These are phyloP conservation scores for Erpobdella octoculata DNA, from an alignment of 2,888 invertebrate species.

Conservation along the genomic window DNA sequence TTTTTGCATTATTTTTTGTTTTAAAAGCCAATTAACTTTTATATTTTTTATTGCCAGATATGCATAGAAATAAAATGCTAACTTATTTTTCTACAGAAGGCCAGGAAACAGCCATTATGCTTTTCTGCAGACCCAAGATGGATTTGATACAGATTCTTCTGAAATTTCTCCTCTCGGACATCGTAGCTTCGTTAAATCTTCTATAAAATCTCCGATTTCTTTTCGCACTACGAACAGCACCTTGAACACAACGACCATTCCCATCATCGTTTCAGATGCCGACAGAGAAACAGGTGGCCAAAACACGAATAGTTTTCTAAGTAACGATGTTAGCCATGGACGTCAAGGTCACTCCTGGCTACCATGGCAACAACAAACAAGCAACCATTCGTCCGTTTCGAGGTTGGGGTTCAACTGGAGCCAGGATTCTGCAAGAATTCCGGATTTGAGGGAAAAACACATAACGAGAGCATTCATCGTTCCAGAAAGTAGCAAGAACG, in stretches of 20 bases:
- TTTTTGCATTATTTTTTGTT: too few relatives aligned
- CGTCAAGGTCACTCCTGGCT: background rate
- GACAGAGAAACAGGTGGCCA: background rate
- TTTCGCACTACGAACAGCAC: background rate
- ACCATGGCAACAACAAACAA: too few relatives aligned
- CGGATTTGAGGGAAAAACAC: slow-evolving; percentile 8
- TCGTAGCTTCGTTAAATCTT: background rate
- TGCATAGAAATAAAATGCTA: too few relatives aligned
- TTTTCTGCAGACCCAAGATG: background rate
- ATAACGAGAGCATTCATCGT: slow-evolving; percentile 13
- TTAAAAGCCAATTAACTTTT: too few relatives aligned
- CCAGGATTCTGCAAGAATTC: too few relatives aligned
- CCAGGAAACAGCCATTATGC: background rate
- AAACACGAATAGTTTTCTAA: background rate
- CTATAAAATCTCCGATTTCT: background rate
- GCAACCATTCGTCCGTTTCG: too few relatives aligned
- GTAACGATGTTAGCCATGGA: background rate
- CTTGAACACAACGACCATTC: background rate
- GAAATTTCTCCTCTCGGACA: background rate
- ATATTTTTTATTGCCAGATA: too few relatives aligned
- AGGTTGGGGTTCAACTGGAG: too few relatives aligned
- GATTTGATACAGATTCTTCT: slow-evolving; percentile 7
- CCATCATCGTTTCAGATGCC: background rate
- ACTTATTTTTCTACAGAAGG: background rate
- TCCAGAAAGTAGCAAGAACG: background rate